Conservation (phyloP, 1,140 invertebrate genomes). For the Paralvinella palmiformis region DNA sequence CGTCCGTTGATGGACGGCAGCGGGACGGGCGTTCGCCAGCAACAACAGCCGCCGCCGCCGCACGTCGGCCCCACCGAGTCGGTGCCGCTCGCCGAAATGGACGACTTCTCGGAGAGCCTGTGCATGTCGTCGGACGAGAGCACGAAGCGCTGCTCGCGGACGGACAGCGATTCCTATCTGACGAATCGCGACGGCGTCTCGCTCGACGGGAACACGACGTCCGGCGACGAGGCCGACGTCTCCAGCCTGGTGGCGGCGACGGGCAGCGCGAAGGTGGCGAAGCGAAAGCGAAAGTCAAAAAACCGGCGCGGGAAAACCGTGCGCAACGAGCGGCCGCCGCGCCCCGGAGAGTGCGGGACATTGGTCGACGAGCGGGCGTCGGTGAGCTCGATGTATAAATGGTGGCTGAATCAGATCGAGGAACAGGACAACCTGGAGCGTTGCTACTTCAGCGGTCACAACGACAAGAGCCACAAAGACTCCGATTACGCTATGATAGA, state of each 20-base stretch:
- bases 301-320: background rate
- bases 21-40: too few species aligned
- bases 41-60: too few species aligned
- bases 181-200: background rate
- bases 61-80: too few species aligned
- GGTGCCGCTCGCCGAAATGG: slow-evolving; percentile 8
- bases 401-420: background rate
- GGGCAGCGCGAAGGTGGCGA: background rate
- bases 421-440: background rate
- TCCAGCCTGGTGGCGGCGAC: background rate
- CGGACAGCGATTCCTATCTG: background rate
- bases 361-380: slow-evolving; percentile 11
- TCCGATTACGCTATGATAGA: slow-evolving; percentile 77
- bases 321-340: background rate
- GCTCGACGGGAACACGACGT: background rate
- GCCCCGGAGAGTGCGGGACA: background rate
- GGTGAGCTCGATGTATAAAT: slow-evolving; percentile 1
- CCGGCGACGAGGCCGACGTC: background rate
- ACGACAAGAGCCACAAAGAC: background rate
- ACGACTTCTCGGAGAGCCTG: slow-evolving; percentile 5
- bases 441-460: background rate
- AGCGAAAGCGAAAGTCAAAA: background rate
- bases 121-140: background rate
- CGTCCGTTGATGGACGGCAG: too few species aligned
- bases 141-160: background rate